Evolutionary conservation across 2,797 vertebrate species (phyloP), one percentile per base, ranked within the genome.

Genomic region (Sebastolobus alascanus): DNA sequence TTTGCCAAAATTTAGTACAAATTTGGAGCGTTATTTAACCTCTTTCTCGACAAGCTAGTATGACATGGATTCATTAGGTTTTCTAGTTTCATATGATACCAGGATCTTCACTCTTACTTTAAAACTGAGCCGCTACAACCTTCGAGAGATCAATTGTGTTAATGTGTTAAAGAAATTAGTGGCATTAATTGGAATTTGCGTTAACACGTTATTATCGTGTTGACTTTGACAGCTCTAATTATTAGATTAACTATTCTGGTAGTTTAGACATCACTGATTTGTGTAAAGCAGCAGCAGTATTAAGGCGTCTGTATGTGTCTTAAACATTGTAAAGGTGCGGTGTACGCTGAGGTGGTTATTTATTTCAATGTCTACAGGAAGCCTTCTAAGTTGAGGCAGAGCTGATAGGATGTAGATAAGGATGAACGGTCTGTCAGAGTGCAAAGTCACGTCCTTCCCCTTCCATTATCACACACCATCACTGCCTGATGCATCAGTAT

Each of bases 371-470:
- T 52, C 52, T 29, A 69, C 68, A 85, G 83, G 73, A 85, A 87
- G 66, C 16, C 8, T 7, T 68, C 4, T 6, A 25, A 18, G n/a
- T 64, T 66, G 56, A 70, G 68, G 64, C 38, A n/a, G 29, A 68
- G 58, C 84, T 87, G 82, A 79, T 59, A 56, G 76, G 78, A 83
- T 50, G 59, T 54, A 87, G 85, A 88, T 89, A 78, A 84, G 79
- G 72, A 64, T 33, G 46, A 64, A 54, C 7, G n/a, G 6, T 38
- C 52, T 75, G 58, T 84, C 83, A 81, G 70, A 81, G 52, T 61
- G 84, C 85, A 82, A 16, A 60, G 65, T 88, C 89, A 88, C 82
- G 56, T 87, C 80, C 89, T 88, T 88, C 90, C 79, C 9, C 60
- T 82, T 80, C 67, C 79, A 79, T 75, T 83, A 87, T 83, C 80